Evolutionary conservation across 35 echinoderm and acorn worm species (phyloP).

Genomic region (Ptychodera flava): DNA sequence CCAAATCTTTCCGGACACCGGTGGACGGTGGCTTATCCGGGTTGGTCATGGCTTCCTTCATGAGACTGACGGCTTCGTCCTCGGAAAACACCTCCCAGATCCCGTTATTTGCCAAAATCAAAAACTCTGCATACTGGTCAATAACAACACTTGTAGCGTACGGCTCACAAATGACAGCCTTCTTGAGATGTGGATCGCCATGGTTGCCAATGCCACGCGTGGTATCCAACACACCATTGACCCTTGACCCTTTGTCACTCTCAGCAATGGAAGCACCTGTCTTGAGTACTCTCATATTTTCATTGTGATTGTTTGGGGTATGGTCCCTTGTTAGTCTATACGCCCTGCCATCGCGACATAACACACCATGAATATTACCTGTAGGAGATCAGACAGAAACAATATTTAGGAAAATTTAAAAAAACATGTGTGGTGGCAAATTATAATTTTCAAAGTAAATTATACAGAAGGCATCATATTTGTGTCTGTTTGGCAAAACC

Average conservation of each 20-base stretch:
- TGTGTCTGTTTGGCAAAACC: not conserved
- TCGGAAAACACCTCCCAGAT: constrained; percentile 73
- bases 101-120: constrained; percentile 79
- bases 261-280: constrained; percentile 57
- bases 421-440: too few relatives aligned
- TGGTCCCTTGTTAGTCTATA: constrained; percentile 65
- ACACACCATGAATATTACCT: constrained; percentile 87
- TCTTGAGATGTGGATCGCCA: constrained; percentile 83
- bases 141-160: constrained; percentile 71
- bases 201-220: constrained; percentile 92
- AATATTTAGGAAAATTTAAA: not conserved
- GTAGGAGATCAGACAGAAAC: too few relatives aligned
- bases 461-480: not conserved
- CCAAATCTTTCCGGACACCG: not conserved
- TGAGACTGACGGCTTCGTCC: constrained; percentile 60
- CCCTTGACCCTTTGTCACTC: constrained; percentile 43
- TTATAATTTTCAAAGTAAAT: too few relatives aligned
- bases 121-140: constrained; percentile 83
- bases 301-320: constrained; percentile 44
- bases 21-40: not conserved
- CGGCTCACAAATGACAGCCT: constrained; percentile 73
- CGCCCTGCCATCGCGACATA: constrained; percentile 73
- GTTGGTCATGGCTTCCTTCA: constrained; percentile 36
- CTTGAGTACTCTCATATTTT: constrained; percentile 48
- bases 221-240: constrained; percentile 89